Evolutionary conservation across 2,113 vertebrate genomes (phyloP).

Genomic region (Geococcyx californianus): DNA sequence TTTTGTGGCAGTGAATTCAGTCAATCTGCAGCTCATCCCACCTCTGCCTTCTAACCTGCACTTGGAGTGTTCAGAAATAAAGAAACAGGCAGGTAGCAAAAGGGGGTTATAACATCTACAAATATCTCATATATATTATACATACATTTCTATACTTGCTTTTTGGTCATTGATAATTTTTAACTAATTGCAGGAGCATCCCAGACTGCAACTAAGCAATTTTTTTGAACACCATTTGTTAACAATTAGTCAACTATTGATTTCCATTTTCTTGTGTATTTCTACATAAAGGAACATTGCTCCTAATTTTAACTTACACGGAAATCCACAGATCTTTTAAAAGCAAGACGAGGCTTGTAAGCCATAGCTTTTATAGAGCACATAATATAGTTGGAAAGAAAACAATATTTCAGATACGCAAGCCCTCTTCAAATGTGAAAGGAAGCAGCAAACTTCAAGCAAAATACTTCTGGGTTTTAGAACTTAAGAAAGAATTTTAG

Average conservation of each 20-base stretch:
- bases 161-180: not conserved
- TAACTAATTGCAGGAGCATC: not conserved
- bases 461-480: not conserved
- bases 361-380: not conserved
- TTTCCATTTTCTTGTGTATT: not conserved
- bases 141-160: not conserved
- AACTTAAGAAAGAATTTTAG: not conserved
- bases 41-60: not conserved
- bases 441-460: not conserved
- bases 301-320: not conserved
- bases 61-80: not conserved
- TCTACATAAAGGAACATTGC: not conserved
- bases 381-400: not conserved
- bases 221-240: not conserved
- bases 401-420: not conserved
- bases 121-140: not conserved
- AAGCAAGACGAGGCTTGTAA: not conserved
- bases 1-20: not conserved
- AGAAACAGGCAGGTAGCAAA: not conserved
- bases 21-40: not conserved
- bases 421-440: not conserved
- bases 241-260: not conserved
- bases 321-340: not conserved
- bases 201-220: not conserved
- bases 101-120: not conserved